Evolutionary conservation across 2,888 invertebrate genomes (phyloP).

Genomic region (Acanthosepion lycidas): DNA sequence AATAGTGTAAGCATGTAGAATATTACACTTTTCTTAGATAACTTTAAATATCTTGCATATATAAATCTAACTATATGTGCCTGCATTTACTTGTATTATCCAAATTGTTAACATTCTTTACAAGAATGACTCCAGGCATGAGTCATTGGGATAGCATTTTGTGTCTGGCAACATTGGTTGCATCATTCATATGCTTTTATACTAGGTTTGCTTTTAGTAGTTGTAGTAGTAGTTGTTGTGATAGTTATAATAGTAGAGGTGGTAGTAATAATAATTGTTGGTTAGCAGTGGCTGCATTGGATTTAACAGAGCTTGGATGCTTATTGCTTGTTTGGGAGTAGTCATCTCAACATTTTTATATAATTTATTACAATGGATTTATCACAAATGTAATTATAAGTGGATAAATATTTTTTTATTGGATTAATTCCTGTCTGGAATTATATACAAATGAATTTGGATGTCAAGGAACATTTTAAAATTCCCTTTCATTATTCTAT

Average conservation of each 20-base stretch:
- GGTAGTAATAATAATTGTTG: neutral
- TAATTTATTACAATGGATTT: neutral
- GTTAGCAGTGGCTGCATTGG: neutral
- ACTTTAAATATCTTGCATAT: neutral
- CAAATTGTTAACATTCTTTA: conserved; percentile 6
- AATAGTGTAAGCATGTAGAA: neutral
- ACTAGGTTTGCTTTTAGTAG: neutral
- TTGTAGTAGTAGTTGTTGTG: neutral
- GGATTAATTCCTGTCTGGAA: too few relatives aligned
- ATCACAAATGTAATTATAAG: neutral
- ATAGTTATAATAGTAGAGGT: neutral
- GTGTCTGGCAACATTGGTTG: neutral
- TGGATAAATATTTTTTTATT: neutral
- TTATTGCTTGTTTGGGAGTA: neutral
- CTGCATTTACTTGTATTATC: neutral
- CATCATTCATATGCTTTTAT: neutral
- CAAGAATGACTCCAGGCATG: neutral
- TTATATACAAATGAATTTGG: too few relatives aligned
- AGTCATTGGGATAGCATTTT: neutral
- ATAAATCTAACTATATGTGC: neutral
- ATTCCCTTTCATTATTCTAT: too few relatives aligned
- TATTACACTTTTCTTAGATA: neutral
- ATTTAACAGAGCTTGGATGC: neutral
- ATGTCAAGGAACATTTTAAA: too few relatives aligned
- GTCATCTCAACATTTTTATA: neutral